These are phyloP conservation scores for Stictonetta naevosa DNA, from an alignment of 2,113 vertebrate species.

Conservation along the genomic window DNA sequence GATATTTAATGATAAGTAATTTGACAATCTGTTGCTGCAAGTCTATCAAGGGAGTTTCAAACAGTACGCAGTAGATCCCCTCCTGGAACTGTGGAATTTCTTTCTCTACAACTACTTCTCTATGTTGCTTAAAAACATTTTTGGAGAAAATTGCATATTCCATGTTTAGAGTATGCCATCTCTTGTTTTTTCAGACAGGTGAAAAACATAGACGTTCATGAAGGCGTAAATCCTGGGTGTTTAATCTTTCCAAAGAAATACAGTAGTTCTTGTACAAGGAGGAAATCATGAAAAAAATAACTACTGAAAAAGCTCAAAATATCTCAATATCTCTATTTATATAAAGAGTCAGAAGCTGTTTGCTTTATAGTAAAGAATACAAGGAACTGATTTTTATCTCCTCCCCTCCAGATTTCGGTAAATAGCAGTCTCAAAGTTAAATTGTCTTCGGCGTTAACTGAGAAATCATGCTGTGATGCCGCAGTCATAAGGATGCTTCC, in stretches of 20 bases:
- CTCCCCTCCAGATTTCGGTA: neutral
- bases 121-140: neutral
- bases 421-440: neutral
- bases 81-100: neutral
- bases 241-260: constrained; percentile 19
- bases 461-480: neutral
- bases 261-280: neutral
- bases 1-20: neutral
- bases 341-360: constrained; percentile 11
- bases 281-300: neutral
- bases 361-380: neutral
- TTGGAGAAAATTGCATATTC: neutral
- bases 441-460: neutral
- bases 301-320: neutral
- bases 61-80: neutral
- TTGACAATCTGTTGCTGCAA: neutral
- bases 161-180: neutral
- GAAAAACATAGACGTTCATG: neutral
- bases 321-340: neutral
- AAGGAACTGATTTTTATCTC: constrained; percentile 7
- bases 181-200: constrained; percentile 11
- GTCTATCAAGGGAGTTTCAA: neutral
- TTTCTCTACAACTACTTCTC: neutral
- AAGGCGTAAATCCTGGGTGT: constrained; percentile 15
- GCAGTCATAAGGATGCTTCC: neutral